These are phyloP conservation scores for Panagrolaimus sp. DNA, from an alignment of 1,140 invertebrate genomes.

Conservation along the genomic window DNA sequence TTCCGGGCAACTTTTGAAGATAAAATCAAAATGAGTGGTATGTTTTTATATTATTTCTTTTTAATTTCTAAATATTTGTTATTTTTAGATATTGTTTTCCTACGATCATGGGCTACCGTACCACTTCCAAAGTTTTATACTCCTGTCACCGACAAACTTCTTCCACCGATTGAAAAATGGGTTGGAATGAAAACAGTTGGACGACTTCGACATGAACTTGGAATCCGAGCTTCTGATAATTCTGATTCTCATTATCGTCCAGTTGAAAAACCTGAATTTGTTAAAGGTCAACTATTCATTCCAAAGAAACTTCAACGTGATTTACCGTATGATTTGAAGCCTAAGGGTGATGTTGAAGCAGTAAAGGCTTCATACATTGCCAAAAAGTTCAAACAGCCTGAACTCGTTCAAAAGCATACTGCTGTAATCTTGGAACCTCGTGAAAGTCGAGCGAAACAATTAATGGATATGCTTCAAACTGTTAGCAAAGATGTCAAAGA, in stretches of 20 bases:
- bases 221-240: slow-evolving; percentile 70
- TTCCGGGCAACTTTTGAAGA: slow-evolving; percentile 97
- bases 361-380: slow-evolving; percentile 9
- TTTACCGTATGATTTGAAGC: slow-evolving; percentile 84
- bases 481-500: slow-evolving; percentile 66
- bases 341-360: slow-evolving; percentile 65
- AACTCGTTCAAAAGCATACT: slow-evolving; percentile 59
- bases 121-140: slow-evolving; percentile 87
- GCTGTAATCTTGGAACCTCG: slow-evolving; percentile 82
- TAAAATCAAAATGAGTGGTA: slow-evolving; percentile 81
- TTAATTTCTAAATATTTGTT: slow-evolving; percentile 27
- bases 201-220: slow-evolving; percentile 77
- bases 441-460: slow-evolving; percentile 70
- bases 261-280: slow-evolving; percentile 65
- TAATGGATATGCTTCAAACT: slow-evolving; percentile 63
- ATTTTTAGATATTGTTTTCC: slow-evolving; percentile 78
- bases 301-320: slow-evolving; percentile 79
- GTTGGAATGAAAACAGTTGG: slow-evolving; percentile 86
- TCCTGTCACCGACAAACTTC: slow-evolving; percentile 77
- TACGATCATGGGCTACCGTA: slow-evolving; percentile 88
- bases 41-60: slow-evolving; percentile 41
- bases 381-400: slow-evolving; percentile 43
- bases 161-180: slow-evolving; percentile 73
- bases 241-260: slow-evolving; percentile 77
- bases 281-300: slow-evolving; percentile 69